Percentiles rank a stretch among this genome's conserved stretches.
Evolutionary conservation across 2,797 vertebrate species (phyloP).

Genomic region (Potorous gilbertii): DNA sequence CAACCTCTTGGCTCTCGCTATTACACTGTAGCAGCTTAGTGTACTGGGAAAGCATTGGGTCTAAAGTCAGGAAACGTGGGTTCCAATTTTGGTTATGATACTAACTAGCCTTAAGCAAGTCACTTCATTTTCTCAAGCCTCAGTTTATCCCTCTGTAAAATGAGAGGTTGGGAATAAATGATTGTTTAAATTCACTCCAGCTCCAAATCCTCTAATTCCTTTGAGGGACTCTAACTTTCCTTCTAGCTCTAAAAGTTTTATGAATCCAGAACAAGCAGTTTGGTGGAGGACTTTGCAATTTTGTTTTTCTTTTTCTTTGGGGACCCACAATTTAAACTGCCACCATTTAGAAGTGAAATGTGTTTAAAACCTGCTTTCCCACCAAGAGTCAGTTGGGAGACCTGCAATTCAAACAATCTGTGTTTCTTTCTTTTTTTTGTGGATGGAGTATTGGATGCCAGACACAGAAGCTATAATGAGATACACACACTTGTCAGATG

Average conservation of each 20-base stretch:
- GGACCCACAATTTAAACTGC: not conserved
- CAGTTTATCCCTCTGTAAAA: not conserved
- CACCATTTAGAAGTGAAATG: constrained; percentile 41
- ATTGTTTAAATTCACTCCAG: not conserved
- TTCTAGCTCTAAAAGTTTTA: not conserved
- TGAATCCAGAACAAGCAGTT: not conserved
- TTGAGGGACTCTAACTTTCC: not conserved
- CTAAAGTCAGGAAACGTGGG: not conserved
- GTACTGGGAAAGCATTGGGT: not conserved
- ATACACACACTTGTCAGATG: constrained; percentile 76
- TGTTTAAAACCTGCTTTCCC: constrained; percentile 47
- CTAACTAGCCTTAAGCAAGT: not conserved
- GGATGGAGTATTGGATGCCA: not conserved
- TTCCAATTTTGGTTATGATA: not conserved
- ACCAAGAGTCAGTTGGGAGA: constrained; percentile 35
- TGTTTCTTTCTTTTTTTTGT: not conserved
- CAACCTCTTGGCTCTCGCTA: not conserved
- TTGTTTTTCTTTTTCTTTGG: not conserved
- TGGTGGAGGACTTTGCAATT: not conserved
- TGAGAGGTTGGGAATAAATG: not conserved
- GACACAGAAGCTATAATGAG: constrained; percentile 64
- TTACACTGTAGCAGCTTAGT: not conserved
- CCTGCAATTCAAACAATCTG: constrained; percentile 33
- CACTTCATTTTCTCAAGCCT: not conserved
- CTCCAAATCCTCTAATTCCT: not conserved